phyloP scores from a whole-genome alignment of 2,888 invertebrate genomes.

The Cylloceria caligata region DNA sequence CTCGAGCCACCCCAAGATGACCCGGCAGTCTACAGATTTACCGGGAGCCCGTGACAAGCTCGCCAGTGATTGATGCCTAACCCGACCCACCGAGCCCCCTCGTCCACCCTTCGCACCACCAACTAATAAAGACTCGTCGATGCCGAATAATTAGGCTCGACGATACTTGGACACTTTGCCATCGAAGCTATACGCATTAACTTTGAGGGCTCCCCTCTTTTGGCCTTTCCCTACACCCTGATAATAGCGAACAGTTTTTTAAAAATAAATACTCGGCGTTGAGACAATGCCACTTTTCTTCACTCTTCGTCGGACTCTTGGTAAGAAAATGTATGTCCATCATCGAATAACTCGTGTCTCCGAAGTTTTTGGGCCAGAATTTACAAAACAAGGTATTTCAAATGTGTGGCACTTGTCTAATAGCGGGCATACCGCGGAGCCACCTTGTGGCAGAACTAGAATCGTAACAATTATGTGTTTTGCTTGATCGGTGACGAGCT shows the following conservation, averaged over 20 bases:
- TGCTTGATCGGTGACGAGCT: neutral
- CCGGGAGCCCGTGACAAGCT: conserved; percentile 73
- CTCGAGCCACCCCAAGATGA: conserved; percentile 29
- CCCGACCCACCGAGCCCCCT: conserved; percentile 38
- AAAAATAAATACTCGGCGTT: neutral
- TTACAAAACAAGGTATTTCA: no score
- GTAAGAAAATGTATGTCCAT: neutral
- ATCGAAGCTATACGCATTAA: conserved; percentile 66
- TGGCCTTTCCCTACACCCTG: conserved; percentile 36
- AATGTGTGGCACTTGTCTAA: neutral
- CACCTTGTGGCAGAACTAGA: neutral
- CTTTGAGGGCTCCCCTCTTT: conserved; percentile 41
- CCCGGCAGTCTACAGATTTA: conserved; percentile 58
- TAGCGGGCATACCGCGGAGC: neutral
- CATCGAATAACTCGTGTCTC: neutral
- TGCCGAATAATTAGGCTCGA: conserved; percentile 81
- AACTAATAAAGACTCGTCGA: conserved; percentile 80
- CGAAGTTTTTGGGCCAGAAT: neutral
- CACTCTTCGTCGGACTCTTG: neutral
- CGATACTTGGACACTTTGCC: conserved; percentile 78
- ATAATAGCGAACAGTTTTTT: conserved; percentile 35
- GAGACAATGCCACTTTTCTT: neutral
- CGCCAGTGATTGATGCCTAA: conserved; percentile 78
- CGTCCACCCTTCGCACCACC: conserved; percentile 56
- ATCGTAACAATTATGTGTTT: neutral